Evolutionary conservation across 2,797 vertebrate genomes (phyloP).

Genomic region (Ispidina picta): DNA sequence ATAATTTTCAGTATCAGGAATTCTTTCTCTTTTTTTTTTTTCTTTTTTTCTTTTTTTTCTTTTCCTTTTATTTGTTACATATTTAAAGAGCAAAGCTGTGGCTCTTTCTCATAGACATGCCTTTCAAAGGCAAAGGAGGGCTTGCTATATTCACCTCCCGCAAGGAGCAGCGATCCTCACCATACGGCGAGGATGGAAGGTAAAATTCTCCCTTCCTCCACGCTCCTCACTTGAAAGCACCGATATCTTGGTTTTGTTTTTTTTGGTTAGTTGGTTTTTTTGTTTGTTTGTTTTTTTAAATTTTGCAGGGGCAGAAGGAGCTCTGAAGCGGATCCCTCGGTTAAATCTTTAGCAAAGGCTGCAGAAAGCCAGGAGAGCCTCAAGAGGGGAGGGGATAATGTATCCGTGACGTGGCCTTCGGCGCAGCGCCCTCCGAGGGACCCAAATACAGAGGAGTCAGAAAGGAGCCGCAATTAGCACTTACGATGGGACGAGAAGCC

Average conservation of each 20-base stretch:
- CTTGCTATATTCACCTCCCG: not conserved
- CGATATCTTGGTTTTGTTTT: not conserved
- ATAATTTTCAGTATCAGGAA: not conserved
- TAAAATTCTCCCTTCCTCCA: not conserved
- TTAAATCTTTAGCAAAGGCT: constrained; percentile 50
- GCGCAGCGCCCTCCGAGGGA: constrained; percentile 35
- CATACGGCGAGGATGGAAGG: not conserved
- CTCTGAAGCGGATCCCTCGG: constrained; percentile 22
- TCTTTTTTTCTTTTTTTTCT: not conserved
- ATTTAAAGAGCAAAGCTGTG: not conserved
- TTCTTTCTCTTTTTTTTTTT: not conserved
- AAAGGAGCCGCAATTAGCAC: constrained; percentile 18
- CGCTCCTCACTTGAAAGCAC: not conserved
- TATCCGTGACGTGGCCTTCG: constrained; percentile 57
- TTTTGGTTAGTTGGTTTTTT: not conserved
- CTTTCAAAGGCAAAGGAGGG: constrained; percentile 12
- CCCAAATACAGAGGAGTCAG: not conserved
- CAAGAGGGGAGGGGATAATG: constrained; percentile 58
- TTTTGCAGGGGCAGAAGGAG: not conserved
- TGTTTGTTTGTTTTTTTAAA: not conserved
- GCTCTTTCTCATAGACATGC: not conserved
- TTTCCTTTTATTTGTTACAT: not conserved
- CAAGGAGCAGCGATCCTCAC: not conserved
- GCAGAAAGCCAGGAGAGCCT: constrained; percentile 29
- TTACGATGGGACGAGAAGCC: not conserved